A percentile compares a stretch with the other conserved stretches of the same genome.
These are phyloP conservation scores for Chaetoderma sp. DNA, from an alignment of 2,888 invertebrate genomes.

Conservation along the genomic window DNA sequence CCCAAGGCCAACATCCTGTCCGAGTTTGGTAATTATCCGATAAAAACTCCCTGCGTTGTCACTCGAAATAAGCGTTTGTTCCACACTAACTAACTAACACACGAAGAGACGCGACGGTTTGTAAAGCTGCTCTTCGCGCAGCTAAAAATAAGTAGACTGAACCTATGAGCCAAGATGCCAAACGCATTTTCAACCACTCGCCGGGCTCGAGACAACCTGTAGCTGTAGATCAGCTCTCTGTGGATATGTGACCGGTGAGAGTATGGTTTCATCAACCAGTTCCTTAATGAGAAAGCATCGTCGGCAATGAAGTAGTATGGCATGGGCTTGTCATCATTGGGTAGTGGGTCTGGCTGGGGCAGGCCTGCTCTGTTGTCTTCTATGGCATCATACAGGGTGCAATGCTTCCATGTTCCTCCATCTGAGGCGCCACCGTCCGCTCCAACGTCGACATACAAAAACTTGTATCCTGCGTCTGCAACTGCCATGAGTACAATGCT, in stretches of 20 bases:
- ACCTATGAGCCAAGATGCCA: neutral
- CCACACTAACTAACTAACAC: too few species aligned
- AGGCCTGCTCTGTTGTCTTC: neutral
- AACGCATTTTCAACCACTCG: constrained; percentile 8
- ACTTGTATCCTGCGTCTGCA: constrained; percentile 2
- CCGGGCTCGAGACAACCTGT: neutral
- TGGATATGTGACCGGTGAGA: too few species aligned
- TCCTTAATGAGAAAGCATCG: constrained; percentile 17
- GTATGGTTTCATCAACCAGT: constrained; percentile 24
- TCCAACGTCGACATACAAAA: constrained; percentile 2
- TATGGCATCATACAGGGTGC: neutral
- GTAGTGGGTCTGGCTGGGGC: constrained; percentile 14
- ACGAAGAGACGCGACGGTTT: too few species aligned
- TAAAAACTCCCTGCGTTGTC: too few species aligned
- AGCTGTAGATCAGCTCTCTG: constrained; percentile 15
- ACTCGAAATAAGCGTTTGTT: too few species aligned
- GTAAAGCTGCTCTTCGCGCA: too few species aligned
- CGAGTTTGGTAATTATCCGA: too few species aligned
- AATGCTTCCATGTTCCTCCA: neutral
- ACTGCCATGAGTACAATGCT: constrained; percentile 6
- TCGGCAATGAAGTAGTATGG: constrained; percentile 9
- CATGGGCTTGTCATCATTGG: constrained; percentile 9
- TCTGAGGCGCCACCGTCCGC: neutral
- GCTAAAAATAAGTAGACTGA: too few species aligned
- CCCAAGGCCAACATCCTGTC: too few species aligned